Evolutionary conservation across 2,797 vertebrate species (phyloP).

Genomic region (Rhodeus uyekii): DNA sequence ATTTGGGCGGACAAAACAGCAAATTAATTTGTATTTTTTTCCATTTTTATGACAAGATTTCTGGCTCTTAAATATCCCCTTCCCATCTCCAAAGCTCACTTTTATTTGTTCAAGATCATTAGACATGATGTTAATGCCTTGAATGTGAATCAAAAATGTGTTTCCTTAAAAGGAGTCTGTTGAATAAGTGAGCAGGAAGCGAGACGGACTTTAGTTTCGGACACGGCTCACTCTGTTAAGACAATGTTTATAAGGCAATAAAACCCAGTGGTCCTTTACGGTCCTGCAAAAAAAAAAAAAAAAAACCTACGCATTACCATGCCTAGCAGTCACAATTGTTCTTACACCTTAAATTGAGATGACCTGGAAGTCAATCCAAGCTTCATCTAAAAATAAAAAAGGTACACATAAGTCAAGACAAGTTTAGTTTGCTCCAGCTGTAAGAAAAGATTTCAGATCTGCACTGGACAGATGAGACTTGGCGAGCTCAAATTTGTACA

Average conservation of each 20-base stretch:
- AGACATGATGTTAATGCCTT: not conserved
- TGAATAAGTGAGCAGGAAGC: not conserved
- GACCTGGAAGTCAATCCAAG: not conserved
- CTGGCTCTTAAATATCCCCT: not conserved
- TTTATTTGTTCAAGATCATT: not conserved
- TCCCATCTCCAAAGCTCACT: not conserved
- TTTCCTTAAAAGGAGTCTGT: not conserved
- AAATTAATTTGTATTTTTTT: not conserved
- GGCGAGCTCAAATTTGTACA: constrained; percentile 1
- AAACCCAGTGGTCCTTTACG: not conserved
- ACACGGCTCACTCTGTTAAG: not conserved
- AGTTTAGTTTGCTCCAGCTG: not conserved
- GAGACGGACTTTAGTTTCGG: not conserved
- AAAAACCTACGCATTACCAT: not conserved
- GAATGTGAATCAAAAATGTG: not conserved
- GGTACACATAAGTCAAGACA: not conserved
- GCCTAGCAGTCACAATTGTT: not conserved
- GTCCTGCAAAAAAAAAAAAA: constrained; percentile 1
- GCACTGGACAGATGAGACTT: not conserved
- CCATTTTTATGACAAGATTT: not conserved
- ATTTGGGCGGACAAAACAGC: not conserved
- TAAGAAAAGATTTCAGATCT: not conserved
- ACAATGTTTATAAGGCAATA: not conserved
- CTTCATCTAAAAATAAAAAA: not conserved
- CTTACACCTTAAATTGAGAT: not conserved